Base-by-base conservation (phyloP, 2,113 vertebrate genomes). In the Neodontobutis hainanensis region DNA sequence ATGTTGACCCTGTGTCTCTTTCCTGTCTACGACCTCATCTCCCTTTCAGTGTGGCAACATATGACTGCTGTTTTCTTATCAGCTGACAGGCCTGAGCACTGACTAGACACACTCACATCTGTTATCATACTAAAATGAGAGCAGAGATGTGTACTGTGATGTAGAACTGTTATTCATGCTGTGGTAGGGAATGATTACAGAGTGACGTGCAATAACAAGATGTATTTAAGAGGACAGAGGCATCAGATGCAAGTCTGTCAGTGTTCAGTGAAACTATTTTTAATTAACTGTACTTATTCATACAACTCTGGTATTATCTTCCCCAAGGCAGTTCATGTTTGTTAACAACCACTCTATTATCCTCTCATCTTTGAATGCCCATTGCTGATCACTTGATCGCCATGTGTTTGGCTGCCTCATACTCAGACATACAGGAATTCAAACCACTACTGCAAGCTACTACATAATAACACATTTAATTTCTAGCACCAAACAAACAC, bases 341-440 rank as follows among this genome's bases (percentile, higher is more conserved):
- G 19, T 43, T 51, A 82, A 92, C 89, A 92, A 91, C 74, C 3
- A 48, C 11, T 50, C 71, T 51, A 84, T 92, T 93, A 86, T 93
- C 65, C 74, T 58, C 68, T 70, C 61, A 53, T 59, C 67, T 77
- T 70, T 57, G 55, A 70, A 66, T 11, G 68, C 89, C 82, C 47
- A 56, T 75, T 79, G 86, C 81, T 38, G 82, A 89, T 92, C 91
- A 93, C 84, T 91, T 93, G 91, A 93, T 85, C 56, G 68, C 80
- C 92, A 91, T 93, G 92, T 92, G 92, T 64, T 87, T 68, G 48
- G 8, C 75, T 75, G 50, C 53, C 42, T 74, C 65, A 72, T 68
- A 80, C 42, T 58, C 79, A 69, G 51, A 85, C 68, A 57, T 62
- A 60, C 65, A 71, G 58, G 72, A 82, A 78, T 80, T 70, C 61